Conservation (phyloP, 2,113 vertebrate genomes). For the Tor tambroides region DNA sequence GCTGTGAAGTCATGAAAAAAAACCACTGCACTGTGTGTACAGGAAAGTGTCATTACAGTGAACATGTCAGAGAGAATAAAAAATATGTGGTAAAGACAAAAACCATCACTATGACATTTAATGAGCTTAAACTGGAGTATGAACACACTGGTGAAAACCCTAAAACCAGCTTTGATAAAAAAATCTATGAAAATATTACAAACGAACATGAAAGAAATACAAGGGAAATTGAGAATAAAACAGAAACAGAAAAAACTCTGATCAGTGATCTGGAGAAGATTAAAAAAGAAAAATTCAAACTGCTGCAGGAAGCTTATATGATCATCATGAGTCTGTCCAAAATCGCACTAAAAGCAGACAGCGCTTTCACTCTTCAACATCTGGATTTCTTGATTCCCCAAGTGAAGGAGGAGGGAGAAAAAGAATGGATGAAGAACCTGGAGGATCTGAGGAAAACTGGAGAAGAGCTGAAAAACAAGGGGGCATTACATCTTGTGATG, state of each 20-base stretch:
- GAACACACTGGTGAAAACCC: too few species aligned
- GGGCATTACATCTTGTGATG: too few species aligned
- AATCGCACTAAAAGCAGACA: slow-evolving; percentile 47
- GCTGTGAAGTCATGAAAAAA: slow-evolving; percentile 20
- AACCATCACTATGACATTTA: not conserved
- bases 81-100: slow-evolving; percentile 5
- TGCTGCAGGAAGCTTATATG: slow-evolving; percentile 31
- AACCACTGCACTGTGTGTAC: slow-evolving; percentile 34
- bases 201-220: not conserved
- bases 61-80: slow-evolving; percentile 16
- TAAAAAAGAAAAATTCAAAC: not conserved
- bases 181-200: too few species aligned
- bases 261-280: not conserved
- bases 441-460: slow-evolving; percentile 9
- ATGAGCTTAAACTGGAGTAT: slow-evolving; percentile 1
- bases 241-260: not conserved
- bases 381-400: slow-evolving; percentile 48
- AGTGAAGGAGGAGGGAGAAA: slow-evolving; percentile 2
- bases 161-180: not conserved
- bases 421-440: not conserved
- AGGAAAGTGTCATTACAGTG: slow-evolving; percentile 19
- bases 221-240: not conserved
- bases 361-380: slow-evolving; percentile 32
- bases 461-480: not conserved
- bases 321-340: slow-evolving; percentile 21